phyloP scores from a whole-genome alignment of 2,888 invertebrate genomes.

The Hirtodrosophila alboralis region DNA sequence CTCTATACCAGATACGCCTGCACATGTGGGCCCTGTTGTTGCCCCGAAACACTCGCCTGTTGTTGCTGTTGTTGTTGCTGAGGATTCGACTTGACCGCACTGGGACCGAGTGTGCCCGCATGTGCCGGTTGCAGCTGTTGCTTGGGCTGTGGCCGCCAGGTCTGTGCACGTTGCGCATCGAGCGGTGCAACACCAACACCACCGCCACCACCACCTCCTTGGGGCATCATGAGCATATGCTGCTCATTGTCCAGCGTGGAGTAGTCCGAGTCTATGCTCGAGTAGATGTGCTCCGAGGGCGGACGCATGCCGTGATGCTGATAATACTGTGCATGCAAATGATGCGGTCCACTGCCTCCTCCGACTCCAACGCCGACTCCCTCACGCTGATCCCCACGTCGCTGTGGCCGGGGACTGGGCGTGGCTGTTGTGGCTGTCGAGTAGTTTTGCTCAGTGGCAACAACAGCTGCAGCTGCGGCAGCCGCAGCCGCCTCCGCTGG shows the following conservation, averaged over 20 bases:
- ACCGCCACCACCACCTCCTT: conserved; percentile 39
- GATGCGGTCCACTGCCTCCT: conserved; percentile 81
- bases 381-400: conserved; percentile 78
- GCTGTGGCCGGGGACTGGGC: conserved; percentile 86
- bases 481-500: conserved; percentile 81
- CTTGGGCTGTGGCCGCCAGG: conserved; percentile 85
- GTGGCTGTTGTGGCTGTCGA: conserved; percentile 88
- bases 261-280: conserved; percentile 95
- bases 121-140: conserved; percentile 71
- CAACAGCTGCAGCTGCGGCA: conserved; percentile 27
- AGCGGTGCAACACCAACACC: conserved; percentile 42
- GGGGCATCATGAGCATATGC: conserved; percentile 83
- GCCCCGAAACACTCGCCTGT: conserved; percentile 69
- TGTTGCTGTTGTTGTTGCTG: conserved; percentile 51
- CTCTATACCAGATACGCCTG: conserved; percentile 84
- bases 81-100: conserved; percentile 26
- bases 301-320: conserved; percentile 86
- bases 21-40: conserved; percentile 84
- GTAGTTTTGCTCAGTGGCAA: conserved; percentile 85
- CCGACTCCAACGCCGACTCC: conserved; percentile 34
- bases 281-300: conserved; percentile 94
- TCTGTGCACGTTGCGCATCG: conserved; percentile 71
- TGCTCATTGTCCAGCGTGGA: conserved; percentile 84
- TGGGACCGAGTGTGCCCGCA: conserved; percentile 59
- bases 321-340: conserved; percentile 76